These are phyloP conservation scores for Cuniculus paca DNA, from an alignment of 2,797 vertebrate genomes.

Conservation along the genomic window DNA sequence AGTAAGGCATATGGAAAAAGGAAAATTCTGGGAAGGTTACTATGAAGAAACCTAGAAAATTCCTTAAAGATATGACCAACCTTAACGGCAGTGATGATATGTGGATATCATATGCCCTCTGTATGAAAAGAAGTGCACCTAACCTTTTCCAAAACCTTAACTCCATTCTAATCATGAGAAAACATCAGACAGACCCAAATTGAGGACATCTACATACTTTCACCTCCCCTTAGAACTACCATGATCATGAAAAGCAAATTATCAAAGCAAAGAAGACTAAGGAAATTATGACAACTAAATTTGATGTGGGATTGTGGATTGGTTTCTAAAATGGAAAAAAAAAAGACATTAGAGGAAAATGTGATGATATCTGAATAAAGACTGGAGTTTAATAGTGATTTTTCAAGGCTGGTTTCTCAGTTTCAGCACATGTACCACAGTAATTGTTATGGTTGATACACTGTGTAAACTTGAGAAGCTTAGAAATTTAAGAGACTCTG, in stretches of 20 bases:
- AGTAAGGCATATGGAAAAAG: background rate
- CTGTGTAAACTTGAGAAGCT: too few species aligned
- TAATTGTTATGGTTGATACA: background rate
- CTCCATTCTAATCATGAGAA: background rate
- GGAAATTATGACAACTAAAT: background rate
- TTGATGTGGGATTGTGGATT: background rate
- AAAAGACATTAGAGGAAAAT: background rate
- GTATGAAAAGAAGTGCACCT: background rate
- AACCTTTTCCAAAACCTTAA: background rate
- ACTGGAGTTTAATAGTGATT: background rate
- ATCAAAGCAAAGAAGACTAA: background rate
- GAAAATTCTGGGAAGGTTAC: background rate
- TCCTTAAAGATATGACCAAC: background rate
- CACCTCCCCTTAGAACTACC: background rate
- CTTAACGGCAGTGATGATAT: background rate
- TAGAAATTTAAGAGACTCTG: too few species aligned
- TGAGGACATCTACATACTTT: background rate
- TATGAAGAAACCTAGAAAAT: background rate
- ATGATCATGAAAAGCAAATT: background rate
- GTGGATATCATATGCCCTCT: background rate
- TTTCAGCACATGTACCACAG: background rate
- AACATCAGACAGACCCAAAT: background rate
- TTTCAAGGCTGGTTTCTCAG: background rate
- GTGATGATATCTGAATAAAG: background rate
- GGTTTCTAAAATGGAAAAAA: background rate